Percentiles rank a stretch among this genome's conserved stretches.
Conservation (phyloP, 2,797 vertebrate species). For the Urocyon cinereoargenteus region DNA sequence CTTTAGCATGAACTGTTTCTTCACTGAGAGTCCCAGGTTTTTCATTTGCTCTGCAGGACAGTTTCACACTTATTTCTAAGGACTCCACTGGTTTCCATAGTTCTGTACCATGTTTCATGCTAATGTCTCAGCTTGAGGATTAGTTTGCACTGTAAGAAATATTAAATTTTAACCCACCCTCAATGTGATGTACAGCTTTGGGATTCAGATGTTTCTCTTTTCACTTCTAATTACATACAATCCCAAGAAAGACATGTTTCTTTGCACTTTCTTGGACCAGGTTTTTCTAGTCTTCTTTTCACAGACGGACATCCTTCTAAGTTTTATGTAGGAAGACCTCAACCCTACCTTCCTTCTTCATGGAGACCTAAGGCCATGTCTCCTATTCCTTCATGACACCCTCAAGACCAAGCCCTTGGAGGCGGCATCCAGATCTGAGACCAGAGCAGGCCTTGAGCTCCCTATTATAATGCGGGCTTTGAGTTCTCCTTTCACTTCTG, state of each 20-base stretch:
- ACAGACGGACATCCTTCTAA: background rate
- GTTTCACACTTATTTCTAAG: background rate
- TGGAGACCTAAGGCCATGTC: background rate
- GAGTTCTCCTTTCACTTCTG: background rate
- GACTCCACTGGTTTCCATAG: background rate
- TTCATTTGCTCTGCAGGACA: background rate
- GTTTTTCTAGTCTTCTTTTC: background rate
- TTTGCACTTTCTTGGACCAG: background rate
- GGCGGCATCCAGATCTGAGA: background rate
- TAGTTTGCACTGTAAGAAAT: background rate
- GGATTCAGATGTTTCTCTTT: background rate
- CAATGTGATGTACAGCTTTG: background rate
- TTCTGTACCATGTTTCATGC: background rate
- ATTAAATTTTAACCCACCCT: background rate
- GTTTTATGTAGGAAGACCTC: background rate
- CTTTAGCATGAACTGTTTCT: background rate
- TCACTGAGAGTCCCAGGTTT: background rate
- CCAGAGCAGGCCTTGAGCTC: background rate
- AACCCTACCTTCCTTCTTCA: background rate
- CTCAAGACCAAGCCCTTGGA: background rate
- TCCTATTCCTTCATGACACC: background rate
- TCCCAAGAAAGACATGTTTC: background rate
- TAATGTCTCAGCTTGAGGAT: conserved; percentile 47
- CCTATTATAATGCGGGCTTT: background rate
- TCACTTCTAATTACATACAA: background rate